These are phyloP conservation scores for Gnathonemus echidnorhynchus DNA, from an alignment of 2,113 vertebrate genomes.

Conservation along the genomic window DNA sequence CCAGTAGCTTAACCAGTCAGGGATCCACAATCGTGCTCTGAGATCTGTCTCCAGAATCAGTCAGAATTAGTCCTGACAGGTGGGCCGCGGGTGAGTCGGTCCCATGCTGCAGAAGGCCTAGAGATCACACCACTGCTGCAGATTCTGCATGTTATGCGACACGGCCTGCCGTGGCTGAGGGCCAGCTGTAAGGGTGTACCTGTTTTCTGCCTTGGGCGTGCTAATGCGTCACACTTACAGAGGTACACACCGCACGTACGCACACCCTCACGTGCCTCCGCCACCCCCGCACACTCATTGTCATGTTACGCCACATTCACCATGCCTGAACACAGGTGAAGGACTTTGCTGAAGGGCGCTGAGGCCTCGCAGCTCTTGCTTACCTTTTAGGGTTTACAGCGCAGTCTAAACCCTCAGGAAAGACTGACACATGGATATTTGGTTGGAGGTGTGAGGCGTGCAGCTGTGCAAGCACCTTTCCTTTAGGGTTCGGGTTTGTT, in stretches of 20 bases:
- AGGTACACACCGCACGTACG: background rate
- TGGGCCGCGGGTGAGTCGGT: background rate
- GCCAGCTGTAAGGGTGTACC: background rate
- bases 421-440: background rate
- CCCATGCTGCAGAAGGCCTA: background rate
- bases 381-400: background rate
- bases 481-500: background rate
- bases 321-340: background rate
- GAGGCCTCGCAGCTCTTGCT: background rate
- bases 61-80: background rate
- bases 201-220: background rate
- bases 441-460: background rate
- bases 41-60: background rate
- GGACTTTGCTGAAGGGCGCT: background rate
- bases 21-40: background rate
- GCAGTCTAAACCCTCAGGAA: background rate
- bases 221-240: background rate
- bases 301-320: background rate
- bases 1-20: background rate
- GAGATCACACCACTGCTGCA: background rate
- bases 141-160: background rate
- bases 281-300: background rate
- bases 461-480: background rate
- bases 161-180: background rate
- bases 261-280: background rate